Base-by-base conservation (phyloP, 2,888 invertebrate species). In the Drosophila anomalata region DNA sequence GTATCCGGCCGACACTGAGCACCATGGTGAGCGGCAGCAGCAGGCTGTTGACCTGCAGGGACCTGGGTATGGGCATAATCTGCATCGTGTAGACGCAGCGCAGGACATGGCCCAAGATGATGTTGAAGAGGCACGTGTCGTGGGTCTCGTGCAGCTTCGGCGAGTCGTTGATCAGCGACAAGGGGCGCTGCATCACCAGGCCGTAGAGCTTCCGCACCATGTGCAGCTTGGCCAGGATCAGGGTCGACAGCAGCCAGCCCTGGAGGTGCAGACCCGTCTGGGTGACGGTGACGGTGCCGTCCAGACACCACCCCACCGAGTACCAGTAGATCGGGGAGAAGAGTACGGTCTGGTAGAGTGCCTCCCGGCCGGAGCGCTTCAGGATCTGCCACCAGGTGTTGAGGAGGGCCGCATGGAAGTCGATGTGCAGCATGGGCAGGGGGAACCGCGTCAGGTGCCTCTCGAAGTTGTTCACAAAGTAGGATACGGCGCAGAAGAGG, bases 171-270 rank as follows among this genome's bases (percentile, higher is more conserved):
- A 11, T 36, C 6, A 69, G 26, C 2, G 46, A 14, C 31, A 69
- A 8, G 9, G 26, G 9, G 0, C 24, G 11, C n/a, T 68, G 59
- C 24, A 60, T 12, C 6, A 68, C 12, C 2, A 60, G 6, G 3
- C 22, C 26, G 39, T 22, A 68, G 6, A 60, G 14, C 8, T 29
- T 26, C 2, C 26, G 31, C 12, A 26, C 8, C 8, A 60, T 12
- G 4, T 47, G 46, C 3, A 69, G 22, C 8, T 69, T 68, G 11
- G 39, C 9, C 8, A 22, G 12, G 11, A 68, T 50, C 12, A 60
- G 7, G 9, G 26, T 51, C 8, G 44, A 50, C 20, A 69, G 5
- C 2, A 59, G 20, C 59, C 67, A 58, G n/a, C n/a, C 22, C 12
- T 50, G 29, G 7, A 52, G 36, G 12, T 54, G n/a, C 9, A 60